These are phyloP conservation scores for Gallinago jamesoni DNA, from an alignment of 2,113 vertebrate species.

Conservation along the genomic window DNA sequence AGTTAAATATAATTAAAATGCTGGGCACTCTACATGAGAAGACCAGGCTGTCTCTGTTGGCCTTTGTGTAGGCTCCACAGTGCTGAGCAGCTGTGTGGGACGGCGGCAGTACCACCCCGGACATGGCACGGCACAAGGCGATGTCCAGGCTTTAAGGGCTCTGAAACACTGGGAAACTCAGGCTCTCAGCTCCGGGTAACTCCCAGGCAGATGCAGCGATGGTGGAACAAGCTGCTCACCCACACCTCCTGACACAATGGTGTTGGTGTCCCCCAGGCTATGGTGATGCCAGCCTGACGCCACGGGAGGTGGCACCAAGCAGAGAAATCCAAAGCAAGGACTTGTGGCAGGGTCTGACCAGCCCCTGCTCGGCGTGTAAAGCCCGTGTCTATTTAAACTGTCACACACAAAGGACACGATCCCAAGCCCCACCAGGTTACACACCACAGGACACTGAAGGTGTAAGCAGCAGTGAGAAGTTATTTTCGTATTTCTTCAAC, in stretches of 20 bases:
- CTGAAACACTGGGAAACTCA: neutral
- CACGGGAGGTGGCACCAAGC: neutral
- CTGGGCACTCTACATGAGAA: neutral
- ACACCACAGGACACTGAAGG: neutral
- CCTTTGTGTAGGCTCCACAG: neutral
- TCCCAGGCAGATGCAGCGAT: neutral
- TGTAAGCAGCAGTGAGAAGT: neutral
- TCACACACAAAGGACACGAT: accelerated
- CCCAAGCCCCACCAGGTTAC: neutral
- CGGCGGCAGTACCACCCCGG: neutral
- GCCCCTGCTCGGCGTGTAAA: accelerated
- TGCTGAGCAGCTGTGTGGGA: neutral
- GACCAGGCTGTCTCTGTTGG: neutral
- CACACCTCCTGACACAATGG: neutral
- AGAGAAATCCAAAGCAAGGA: neutral
- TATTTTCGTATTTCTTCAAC: neutral
- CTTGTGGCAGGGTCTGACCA: neutral
- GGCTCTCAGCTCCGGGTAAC: accelerated
- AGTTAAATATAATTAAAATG: neutral
- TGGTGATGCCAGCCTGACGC: neutral
- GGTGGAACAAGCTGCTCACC: accelerated
- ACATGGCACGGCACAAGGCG: neutral
- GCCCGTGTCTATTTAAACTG: neutral
- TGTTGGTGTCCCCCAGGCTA: too few species aligned
- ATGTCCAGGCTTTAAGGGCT: neutral